Evolutionary conservation across 2,113 vertebrate species (phyloP), one percentile per base, ranked within the genome.

Genomic region (Pomatorhinus ruficollis): DNA sequence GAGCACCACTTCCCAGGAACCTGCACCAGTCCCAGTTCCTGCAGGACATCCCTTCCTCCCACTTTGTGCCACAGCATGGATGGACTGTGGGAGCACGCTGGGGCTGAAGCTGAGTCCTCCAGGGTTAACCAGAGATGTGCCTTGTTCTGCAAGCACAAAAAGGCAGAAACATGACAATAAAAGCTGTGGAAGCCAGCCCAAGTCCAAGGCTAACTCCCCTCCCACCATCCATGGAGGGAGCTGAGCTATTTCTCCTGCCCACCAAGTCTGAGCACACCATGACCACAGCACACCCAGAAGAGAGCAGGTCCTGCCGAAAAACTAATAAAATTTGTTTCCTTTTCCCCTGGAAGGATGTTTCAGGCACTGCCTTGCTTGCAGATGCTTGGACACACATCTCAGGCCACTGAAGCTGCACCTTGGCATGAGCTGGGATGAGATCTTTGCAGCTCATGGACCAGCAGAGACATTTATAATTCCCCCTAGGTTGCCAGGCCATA

Each of bases 21-120:
- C 16, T 71, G 56, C 1, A 0, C 5, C 77, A 79, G 49, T 22
- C 35, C n/a, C 25, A 4, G 54, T 2, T 33, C 23, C 39, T 5
- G 3, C 1, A 1, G 52, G 52, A 83, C 21, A 53, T 3, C 12
- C 12, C 35, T 6, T 50, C 4, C 45, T 16, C 33, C 74, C 47
- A 15, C 13, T 52, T 28, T 33, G 65, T 40, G 64, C n/a, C 6
- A 0, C 0, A 1, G 49, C 3, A 0, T 2, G 17, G 17, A 20
- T 3, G 3, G 45, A 9, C 42, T 27, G 6, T 3, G 11, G 27
- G 18, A 11, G 5, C n/a, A 27, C 49, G n/a, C n/a, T 59, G 3
- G 6, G 60, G 24, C 60, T 45, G 35, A 13, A 52, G 56, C 31
- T 68, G 56, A 65, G 60, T 53, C 23, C 63, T 56, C 25, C 20